Conservation (phyloP, 2,888 invertebrate species). For the Ormyrus nitidulus region DNA sequence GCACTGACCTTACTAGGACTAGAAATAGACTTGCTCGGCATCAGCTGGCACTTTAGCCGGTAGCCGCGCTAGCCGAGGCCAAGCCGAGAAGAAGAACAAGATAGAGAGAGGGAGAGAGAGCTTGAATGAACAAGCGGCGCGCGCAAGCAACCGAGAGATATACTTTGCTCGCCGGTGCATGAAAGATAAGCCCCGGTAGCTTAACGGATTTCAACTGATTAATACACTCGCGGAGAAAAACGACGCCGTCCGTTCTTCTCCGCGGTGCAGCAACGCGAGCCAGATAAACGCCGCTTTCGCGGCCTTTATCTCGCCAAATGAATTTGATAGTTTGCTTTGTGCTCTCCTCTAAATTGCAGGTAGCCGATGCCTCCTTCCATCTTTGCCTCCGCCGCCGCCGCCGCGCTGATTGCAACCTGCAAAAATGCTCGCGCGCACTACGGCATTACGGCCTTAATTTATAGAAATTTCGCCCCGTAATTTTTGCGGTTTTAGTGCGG, state of each 20-base stretch:
- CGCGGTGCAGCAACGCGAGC: neutral
- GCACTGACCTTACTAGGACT: conserved; percentile 65
- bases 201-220: conserved; percentile 52
- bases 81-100: conserved; percentile 10
- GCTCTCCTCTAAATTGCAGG: neutral
- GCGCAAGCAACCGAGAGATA: conserved; percentile 22
- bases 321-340: conserved; percentile 3
- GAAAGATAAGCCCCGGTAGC: conserved; percentile 51
- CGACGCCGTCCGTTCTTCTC: neutral
- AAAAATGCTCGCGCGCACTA: neutral
- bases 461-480: conserved; percentile 17
- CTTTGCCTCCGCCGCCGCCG: too few species aligned
- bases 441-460: neutral
- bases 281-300: conserved; percentile 10
- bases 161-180: conserved; percentile 46
- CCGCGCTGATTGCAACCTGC: too few species aligned
- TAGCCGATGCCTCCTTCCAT: neutral
- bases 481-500: conserved; percentile 2
- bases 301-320: conserved; percentile 2
- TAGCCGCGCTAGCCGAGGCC: conserved; percentile 44
- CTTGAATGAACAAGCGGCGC: conserved; percentile 23
- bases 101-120: conserved; percentile 9
- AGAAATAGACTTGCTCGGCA: conserved; percentile 64
- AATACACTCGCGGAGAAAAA: conserved; percentile 47
- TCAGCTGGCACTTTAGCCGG: conserved; percentile 53